phyloP scores from a whole-genome alignment of 37 sponge, comb jelly and placozoan genomes.

The Crambe crambe region DNA sequence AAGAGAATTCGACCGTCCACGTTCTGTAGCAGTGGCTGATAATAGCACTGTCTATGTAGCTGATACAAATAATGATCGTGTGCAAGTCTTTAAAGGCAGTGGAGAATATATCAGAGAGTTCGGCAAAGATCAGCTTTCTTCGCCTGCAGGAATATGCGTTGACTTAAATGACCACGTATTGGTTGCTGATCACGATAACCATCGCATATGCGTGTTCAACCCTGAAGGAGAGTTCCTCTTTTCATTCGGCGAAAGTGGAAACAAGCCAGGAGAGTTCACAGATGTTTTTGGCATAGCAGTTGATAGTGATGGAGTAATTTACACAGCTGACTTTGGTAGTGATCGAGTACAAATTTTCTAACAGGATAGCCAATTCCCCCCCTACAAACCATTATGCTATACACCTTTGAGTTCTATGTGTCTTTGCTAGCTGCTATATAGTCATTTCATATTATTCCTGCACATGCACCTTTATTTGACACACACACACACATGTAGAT shows the following conservation, averaged over 20 bases:
- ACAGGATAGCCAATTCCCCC: no score
- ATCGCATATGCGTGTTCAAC: not conserved
- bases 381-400: no score
- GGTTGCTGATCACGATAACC: not conserved
- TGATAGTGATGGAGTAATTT: conserved; percentile 43
- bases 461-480: no score
- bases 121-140: not conserved
- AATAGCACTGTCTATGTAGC: not conserved
- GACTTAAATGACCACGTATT: not conserved
- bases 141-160: not conserved
- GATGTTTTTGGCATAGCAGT: conserved; percentile 36
- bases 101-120: not conserved
- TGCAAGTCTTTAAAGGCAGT: not conserved
- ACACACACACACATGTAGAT: no score
- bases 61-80: not conserved
- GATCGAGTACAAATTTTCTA: conserved; percentile 64
- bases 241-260: conserved; percentile 38
- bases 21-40: not conserved
- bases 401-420: no score
- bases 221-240: not conserved
- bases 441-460: no score
- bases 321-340: conserved; percentile 50
- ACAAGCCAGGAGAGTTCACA: conserved; percentile 51
- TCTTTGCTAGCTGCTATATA: no score
- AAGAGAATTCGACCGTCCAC: not conserved